Evolutionary conservation across 2,797 vertebrate species (phyloP).

Genomic region (Pogoniulus pusillus): DNA sequence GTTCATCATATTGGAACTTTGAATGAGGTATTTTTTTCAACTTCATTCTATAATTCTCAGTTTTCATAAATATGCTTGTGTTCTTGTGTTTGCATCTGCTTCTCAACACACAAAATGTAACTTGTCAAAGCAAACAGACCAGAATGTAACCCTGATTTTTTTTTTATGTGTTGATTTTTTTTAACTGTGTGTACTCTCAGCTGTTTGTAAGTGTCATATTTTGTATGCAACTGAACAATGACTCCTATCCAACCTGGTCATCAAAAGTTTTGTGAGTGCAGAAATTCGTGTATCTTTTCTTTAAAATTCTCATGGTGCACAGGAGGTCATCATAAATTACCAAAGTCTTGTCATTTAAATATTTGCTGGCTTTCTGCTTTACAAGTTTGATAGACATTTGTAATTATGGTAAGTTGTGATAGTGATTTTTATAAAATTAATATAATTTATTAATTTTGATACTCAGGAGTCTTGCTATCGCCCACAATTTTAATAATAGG

Average conservation of each 20-base stretch:
- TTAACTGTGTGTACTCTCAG: neutral
- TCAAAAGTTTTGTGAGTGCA: neutral
- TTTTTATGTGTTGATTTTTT: neutral
- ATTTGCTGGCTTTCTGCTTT: neutral
- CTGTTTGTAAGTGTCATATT: neutral
- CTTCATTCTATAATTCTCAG: neutral
- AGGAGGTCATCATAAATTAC: constrained; percentile 1
- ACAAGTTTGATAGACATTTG: neutral
- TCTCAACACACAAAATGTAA: neutral
- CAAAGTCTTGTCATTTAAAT: neutral
- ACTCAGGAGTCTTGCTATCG: no score
- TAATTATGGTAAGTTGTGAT: no score
- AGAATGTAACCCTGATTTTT: neutral
- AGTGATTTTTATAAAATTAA: no score
- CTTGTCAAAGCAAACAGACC: neutral
- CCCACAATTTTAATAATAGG: no score
- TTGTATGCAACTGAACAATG: neutral
- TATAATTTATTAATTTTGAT: no score
- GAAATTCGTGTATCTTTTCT: neutral
- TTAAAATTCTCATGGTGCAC: neutral
- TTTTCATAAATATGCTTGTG: neutral
- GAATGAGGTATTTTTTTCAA: neutral
- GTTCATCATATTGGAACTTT: neutral
- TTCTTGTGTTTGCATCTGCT: neutral
- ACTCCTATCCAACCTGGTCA: neutral